Base-by-base conservation (phyloP, 2,888 invertebrate species). In the Melinaea menophilus region DNA sequence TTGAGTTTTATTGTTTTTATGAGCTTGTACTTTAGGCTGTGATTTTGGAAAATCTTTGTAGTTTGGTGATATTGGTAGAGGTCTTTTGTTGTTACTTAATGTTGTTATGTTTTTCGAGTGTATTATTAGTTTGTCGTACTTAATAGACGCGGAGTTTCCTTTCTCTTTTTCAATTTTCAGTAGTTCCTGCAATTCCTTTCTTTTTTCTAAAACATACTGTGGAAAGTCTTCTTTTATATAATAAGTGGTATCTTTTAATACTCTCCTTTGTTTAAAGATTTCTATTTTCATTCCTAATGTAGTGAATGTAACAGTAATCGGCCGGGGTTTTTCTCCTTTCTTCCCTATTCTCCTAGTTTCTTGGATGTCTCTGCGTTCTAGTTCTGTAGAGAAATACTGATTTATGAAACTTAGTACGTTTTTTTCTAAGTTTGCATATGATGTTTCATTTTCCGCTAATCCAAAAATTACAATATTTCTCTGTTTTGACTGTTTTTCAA, bases 1-100 rank as follows among this genome's bases (percentile, higher is more conserved):
- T 22, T 58, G 58, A 31, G 54, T 59, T 62, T 65, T 65, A 46
- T 62, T 65, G 45, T 62, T 65, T 33, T 62, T 62, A 22, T 54
- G 11, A 2, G 41, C 56, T 65, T 65, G 65, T 56, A 33, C 3
- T 5, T 48, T 56, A 51, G 13, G 59, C 4, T 61, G n/a, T 48
- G 56, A 63, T 12, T 22, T 22, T 22, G 22, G 22, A 22, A 22
- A 22, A 22, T 22, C 22, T 22, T 22, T 22, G 22, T 22, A 22
- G 22, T 22, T 22, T 22, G 22, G 22, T 22, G 22, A 22, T 22
- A 22, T 22, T 22, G 22, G 22, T 22, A 22, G 22, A 22, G 22
- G 22, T 22, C 22, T 22, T 22, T 22, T 22, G 22, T 22, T 22
- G 1, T 22, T 22, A 22, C 22, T 22, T 22, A 22, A 1, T 22